These are phyloP conservation scores for Tragopan temminckii DNA, from an alignment of 2,797 vertebrate genomes.

Conservation along the genomic window DNA sequence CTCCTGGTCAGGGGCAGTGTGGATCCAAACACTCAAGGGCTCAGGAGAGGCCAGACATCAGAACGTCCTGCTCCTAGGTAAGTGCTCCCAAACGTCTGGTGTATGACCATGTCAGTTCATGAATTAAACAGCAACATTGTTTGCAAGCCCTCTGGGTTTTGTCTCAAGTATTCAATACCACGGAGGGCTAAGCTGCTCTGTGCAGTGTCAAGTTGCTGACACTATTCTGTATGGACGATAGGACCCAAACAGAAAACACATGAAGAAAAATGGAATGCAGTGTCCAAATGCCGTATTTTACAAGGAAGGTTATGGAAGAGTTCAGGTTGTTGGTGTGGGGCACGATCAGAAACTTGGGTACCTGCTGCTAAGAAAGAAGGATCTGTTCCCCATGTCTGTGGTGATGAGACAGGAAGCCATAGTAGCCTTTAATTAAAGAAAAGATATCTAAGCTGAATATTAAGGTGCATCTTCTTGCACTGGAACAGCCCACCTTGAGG, in stretches of 20 bases:
- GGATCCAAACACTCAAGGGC: background rate
- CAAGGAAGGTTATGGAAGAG: background rate
- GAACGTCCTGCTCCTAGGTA: background rate
- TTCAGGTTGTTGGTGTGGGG: background rate
- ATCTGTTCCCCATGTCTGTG: background rate
- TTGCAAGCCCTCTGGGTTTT: background rate
- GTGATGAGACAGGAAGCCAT: background rate
- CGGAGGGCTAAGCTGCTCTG: background rate
- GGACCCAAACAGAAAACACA: background rate
- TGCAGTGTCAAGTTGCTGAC: background rate
- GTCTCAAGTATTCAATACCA: background rate
- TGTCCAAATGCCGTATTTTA: background rate
- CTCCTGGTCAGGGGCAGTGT: background rate
- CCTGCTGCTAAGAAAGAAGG: background rate
- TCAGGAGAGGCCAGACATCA: background rate
- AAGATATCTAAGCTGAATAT: background rate
- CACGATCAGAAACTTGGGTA: background rate
- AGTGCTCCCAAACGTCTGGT: background rate
- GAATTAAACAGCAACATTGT: background rate
- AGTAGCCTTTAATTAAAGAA: background rate
- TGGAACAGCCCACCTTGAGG: background rate
- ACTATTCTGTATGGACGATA: background rate
- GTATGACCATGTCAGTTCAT: background rate
- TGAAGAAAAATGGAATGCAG: background rate
- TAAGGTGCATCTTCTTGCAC: background rate